phyloP scores from a whole-genome alignment of 2,113 vertebrate species.

The Cephalopholis sonnerati region DNA sequence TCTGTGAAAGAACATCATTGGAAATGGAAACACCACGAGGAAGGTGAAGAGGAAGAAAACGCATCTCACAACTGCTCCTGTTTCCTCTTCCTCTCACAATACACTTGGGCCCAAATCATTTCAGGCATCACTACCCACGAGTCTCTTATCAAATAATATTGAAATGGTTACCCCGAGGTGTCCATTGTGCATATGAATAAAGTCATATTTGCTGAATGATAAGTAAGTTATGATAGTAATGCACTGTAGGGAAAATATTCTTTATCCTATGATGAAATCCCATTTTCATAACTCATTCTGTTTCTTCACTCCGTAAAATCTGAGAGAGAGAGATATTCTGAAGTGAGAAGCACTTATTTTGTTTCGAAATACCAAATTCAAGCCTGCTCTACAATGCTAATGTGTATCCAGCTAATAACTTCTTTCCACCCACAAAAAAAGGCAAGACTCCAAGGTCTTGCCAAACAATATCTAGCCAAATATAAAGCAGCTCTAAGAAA shows the following conservation, averaged over 20 bases:
- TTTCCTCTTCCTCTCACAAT: slow-evolving; percentile 60
- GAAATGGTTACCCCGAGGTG: slow-evolving; percentile 79
- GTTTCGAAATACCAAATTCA: slow-evolving; percentile 16
- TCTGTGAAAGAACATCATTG: slow-evolving; percentile 47
- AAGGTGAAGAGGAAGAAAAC: slow-evolving; percentile 49
- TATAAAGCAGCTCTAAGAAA: background rate
- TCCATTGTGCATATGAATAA: slow-evolving; percentile 79
- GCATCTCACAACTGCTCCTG: slow-evolving; percentile 29
- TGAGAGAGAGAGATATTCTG: slow-evolving; percentile 1
- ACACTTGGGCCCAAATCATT: slow-evolving; percentile 80
- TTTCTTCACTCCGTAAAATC: slow-evolving; percentile 32
- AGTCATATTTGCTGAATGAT: slow-evolving; percentile 76
- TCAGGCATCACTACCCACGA: slow-evolving; percentile 83
- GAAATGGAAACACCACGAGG: slow-evolving; percentile 61
- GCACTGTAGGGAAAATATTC: slow-evolving; percentile 42
- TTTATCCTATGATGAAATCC: slow-evolving; percentile 53
- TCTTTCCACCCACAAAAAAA: slow-evolving; percentile 9
- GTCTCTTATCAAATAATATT: slow-evolving; percentile 82
- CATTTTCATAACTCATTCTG: slow-evolving; percentile 31
- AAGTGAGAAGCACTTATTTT: background rate
- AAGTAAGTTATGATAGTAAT: slow-evolving; percentile 64
- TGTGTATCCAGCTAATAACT: slow-evolving; percentile 5
- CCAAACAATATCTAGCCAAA: background rate
- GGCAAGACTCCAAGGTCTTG: background rate
- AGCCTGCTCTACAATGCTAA: slow-evolving; percentile 15